A percentile compares a stretch with the other conserved stretches of the same genome.
Conservation (phyloP, 2,888 invertebrate species). For the Subacronicta megacephala region DNA sequence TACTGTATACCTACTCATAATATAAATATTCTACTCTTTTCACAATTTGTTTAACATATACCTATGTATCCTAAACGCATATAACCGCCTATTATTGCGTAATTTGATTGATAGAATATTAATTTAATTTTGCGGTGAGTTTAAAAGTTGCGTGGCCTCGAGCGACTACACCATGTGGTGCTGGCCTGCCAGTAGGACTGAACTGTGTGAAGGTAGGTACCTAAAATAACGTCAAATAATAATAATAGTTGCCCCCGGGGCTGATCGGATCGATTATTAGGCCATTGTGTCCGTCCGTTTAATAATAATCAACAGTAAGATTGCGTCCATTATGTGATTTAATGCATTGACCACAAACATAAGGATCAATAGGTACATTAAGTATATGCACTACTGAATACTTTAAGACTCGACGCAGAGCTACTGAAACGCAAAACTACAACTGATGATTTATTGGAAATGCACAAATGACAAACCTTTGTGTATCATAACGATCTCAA, state of each 20-base stretch:
- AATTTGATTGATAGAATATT: constrained; percentile 72
- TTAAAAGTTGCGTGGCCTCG: constrained; percentile 72
- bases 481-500: constrained; percentile 41
- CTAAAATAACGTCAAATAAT: constrained; percentile 70
- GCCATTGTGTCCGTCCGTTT: constrained; percentile 64
- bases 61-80: constrained; percentile 13
- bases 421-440: constrained; percentile 31
- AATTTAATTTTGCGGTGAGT: constrained; percentile 83
- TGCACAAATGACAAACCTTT: constrained; percentile 32
- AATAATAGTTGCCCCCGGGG: constrained; percentile 67
- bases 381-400: constrained; percentile 7
- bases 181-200: constrained; percentile 58
- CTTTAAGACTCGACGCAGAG: constrained; percentile 6
- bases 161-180: constrained; percentile 80
- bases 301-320: constrained; percentile 64
- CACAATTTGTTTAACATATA: constrained; percentile 1
- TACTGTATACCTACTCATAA: no score
- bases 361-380: constrained; percentile 42
- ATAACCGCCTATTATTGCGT: constrained; percentile 54
- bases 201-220: constrained; percentile 57
- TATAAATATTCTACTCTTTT: no score
- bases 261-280: constrained; percentile 66
- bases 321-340: constrained; percentile 58
- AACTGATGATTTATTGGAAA: constrained; percentile 41
- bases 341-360: constrained; percentile 59